These are phyloP conservation scores for Lathronympha strigana DNA, from an alignment of 2,888 invertebrate species.

Conservation along the genomic window DNA sequence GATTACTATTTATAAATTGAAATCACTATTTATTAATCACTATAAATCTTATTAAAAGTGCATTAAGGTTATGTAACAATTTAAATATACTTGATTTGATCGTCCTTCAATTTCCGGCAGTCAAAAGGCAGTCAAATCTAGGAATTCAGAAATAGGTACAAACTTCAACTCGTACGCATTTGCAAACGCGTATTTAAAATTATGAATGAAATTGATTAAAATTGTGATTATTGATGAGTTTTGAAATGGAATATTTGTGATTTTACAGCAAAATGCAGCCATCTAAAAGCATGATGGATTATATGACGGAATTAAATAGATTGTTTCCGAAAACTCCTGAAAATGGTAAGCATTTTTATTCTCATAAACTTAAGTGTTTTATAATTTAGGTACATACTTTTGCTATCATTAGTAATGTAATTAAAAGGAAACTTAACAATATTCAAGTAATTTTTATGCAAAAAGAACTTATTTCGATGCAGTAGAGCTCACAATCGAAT, in stretches of 20 bases:
- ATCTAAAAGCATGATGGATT: constrained; percentile 59
- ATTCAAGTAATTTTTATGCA: not conserved
- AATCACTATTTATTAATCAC: not conserved
- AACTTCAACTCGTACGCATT: not conserved
- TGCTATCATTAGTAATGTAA: too few species aligned
- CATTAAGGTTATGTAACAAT: not conserved
- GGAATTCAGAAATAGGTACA: constrained; percentile 13
- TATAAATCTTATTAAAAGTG: not conserved
- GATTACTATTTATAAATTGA: not conserved
- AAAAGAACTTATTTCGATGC: not conserved
- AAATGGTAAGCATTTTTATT: constrained; percentile 57
- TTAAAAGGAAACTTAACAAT: too few species aligned
- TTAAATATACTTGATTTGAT: not conserved
- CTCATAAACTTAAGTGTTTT: not conserved
- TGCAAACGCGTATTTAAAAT: not conserved
- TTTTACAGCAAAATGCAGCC: constrained; percentile 61
- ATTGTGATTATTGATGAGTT: constrained; percentile 35
- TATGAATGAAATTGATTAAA: not conserved
- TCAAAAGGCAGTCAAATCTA: constrained; percentile 25
- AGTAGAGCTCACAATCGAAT: constrained; percentile 5
- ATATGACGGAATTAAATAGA: constrained; percentile 62
- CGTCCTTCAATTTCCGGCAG: constrained; percentile 9
- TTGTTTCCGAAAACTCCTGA: constrained; percentile 57
- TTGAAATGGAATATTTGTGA: constrained; percentile 49
- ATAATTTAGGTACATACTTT: too few species aligned